Evolutionary conservation across 2,888 invertebrate genomes (phyloP).

Genomic region (Antheraea assamensis): DNA sequence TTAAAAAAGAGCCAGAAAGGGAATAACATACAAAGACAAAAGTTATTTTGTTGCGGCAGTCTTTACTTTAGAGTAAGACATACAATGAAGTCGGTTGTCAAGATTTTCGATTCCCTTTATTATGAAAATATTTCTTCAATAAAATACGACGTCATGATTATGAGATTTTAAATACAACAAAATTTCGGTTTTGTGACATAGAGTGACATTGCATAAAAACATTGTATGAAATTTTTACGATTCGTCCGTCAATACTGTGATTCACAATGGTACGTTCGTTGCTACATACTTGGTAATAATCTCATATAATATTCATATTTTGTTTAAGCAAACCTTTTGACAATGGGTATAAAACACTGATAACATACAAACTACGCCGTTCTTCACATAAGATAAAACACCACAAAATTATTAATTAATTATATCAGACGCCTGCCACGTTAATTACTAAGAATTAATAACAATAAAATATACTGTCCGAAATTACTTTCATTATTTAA

Average conservation of each 20-base stretch:
- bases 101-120: background rate
- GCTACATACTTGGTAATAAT: background rate
- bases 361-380: background rate
- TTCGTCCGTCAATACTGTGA: background rate
- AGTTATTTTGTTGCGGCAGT: background rate
- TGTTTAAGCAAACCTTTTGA: background rate
- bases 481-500: background rate
- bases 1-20: background rate
- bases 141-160: background rate
- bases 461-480: background rate
- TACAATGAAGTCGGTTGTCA: background rate
- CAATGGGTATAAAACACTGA: constrained; percentile 1
- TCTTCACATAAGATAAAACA: constrained; percentile 13
- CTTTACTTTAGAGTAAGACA: background rate
- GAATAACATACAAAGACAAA: too few species aligned
- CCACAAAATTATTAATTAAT: background rate
- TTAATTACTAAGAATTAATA: background rate
- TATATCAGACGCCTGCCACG: background rate
- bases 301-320: background rate
- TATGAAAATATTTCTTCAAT: background rate
- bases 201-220: background rate
- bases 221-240: constrained; percentile 2
- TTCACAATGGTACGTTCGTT: constrained; percentile 3
- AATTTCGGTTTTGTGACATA: background rate
- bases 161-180: background rate